phyloP scores from a whole-genome alignment of 2,113 vertebrate genomes.

The Mormyrus iriodes region DNA sequence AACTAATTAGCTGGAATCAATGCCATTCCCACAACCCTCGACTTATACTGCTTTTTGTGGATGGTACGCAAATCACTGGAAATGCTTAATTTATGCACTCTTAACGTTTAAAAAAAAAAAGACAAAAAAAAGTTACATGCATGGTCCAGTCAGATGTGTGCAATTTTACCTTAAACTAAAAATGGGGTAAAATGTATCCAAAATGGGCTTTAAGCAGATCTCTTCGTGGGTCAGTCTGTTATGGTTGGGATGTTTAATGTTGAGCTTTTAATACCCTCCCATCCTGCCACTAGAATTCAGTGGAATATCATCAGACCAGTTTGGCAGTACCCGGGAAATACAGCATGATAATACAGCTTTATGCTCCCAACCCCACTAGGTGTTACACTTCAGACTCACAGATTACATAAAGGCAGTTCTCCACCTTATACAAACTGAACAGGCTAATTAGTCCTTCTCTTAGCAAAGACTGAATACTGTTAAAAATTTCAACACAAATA shows the following conservation, averaged over 20 bases:
- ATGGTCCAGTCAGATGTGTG: conserved; percentile 29
- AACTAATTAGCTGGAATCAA: conserved; percentile 34
- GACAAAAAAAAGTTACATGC: conserved; percentile 40
- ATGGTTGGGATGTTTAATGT: background rate
- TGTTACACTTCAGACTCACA: background rate
- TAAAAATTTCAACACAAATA: background rate
- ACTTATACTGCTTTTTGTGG: conserved; percentile 27
- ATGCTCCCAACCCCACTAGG: background rate
- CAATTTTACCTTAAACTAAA: background rate
- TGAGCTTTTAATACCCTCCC: background rate
- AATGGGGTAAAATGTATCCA: background rate
- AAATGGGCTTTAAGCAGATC: background rate
- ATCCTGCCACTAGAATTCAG: background rate
- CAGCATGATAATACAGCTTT: too few relatives aligned
- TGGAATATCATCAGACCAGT: background rate
- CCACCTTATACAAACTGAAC: background rate
- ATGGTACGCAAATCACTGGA: conserved; percentile 27
- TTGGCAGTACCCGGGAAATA: background rate
- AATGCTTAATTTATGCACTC: conserved; percentile 22
- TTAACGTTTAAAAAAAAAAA: conserved; percentile 6
- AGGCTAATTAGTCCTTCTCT: background rate
- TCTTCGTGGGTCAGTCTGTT: background rate
- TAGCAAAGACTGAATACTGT: background rate
- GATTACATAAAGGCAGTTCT: background rate
- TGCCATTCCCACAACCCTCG: conserved; percentile 13